phyloP scores from a whole-genome alignment of 2,888 invertebrate species.

The Mythimna impura region DNA sequence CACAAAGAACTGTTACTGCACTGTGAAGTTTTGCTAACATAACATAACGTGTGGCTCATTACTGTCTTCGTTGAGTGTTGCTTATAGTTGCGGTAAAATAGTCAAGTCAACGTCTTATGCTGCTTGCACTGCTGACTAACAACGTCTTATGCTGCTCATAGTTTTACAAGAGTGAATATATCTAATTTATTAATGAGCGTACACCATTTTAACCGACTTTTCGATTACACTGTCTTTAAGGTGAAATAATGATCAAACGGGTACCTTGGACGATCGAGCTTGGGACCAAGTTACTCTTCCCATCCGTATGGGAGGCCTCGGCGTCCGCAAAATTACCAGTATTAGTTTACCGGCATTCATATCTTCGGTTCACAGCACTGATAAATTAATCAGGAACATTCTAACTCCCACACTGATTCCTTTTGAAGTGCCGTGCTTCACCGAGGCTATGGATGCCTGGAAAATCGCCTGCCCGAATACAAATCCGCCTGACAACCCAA shows the following conservation, averaged over 20 bases:
- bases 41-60: conserved; percentile 46
- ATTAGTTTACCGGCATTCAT: too few species aligned
- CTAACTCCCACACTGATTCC: too few species aligned
- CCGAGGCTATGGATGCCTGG: too few species aligned
- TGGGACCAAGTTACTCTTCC: too few species aligned
- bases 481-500: too few species aligned
- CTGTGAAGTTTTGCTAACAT: conserved; percentile 31
- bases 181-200: not conserved
- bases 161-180: not conserved
- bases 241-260: not conserved
- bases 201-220: not conserved
- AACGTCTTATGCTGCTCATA: not conserved
- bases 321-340: too few species aligned
- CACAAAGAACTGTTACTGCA: conserved; percentile 51
- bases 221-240: not conserved
- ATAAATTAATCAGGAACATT: too few species aligned
- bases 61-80: conserved; percentile 17
- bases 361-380: too few species aligned
- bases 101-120: not conserved
- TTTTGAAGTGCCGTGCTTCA: too few species aligned
- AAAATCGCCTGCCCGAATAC: too few species aligned
- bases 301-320: too few species aligned
- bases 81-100: conserved; percentile 7
- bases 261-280: too few species aligned
- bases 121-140: not conserved